Conservation (phyloP, 2,797 vertebrate species). For the Acrossocheilus fasciatus region DNA sequence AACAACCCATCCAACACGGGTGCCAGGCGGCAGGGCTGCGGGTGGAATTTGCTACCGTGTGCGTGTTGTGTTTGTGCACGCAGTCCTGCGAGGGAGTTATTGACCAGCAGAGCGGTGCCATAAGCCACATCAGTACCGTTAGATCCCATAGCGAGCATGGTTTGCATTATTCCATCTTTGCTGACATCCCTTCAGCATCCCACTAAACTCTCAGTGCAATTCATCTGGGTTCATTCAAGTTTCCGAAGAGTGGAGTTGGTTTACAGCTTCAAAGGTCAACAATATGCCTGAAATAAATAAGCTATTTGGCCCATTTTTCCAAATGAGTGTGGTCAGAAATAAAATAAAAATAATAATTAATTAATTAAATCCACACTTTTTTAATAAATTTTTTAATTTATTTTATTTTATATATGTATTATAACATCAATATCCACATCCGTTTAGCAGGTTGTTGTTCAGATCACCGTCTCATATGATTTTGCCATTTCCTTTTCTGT, state of each 20-base stretch:
- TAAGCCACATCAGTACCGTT: conserved; percentile 71
- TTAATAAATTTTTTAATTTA: fast-evolving
- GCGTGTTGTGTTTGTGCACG: conserved; percentile 72
- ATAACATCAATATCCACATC: conserved; percentile 58
- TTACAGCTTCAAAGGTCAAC: conserved; percentile 17
- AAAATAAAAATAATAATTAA: neutral
- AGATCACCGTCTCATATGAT: conserved; percentile 47
- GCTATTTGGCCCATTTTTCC: neutral
- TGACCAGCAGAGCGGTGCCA: conserved; percentile 54
- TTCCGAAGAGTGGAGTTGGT: conserved; percentile 22
- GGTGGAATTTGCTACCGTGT: conserved; percentile 57
- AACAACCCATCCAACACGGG: conserved; percentile 36
- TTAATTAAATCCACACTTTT: neutral
- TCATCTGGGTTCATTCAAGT: conserved; percentile 60
- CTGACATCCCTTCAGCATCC: conserved; percentile 47
- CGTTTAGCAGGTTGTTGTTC: conserved; percentile 55
- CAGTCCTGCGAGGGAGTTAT: conserved; percentile 67
- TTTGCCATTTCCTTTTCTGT: conserved; percentile 60
- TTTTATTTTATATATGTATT: neutral
- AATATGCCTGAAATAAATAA: neutral
- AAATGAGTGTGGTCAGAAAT: neutral
- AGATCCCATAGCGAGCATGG: conserved; percentile 68
- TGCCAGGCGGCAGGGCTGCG: conserved; percentile 39
- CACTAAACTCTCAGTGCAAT: conserved; percentile 54
- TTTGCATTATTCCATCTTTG: conserved; percentile 73